phyloP scores from a whole-genome alignment of 2,888 invertebrate species.

The Bellardia bayeri region DNA sequence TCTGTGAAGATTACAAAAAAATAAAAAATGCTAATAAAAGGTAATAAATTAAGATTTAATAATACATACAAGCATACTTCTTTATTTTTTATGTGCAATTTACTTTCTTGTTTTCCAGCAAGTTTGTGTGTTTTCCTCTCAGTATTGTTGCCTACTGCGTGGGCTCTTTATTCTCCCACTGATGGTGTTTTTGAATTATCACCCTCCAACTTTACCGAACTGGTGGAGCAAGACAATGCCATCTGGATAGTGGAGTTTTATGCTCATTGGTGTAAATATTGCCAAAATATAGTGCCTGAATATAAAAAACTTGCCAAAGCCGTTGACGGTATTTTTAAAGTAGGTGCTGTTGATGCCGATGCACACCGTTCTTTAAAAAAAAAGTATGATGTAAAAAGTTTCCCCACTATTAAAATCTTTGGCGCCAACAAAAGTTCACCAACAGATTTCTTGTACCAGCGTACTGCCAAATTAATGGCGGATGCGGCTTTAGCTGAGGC shows the following conservation, averaged over 20 bases:
- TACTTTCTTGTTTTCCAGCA: slow-evolving; percentile 13
- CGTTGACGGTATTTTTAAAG: slow-evolving; percentile 96
- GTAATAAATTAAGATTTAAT: slow-evolving; percentile 16
- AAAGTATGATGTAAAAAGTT: slow-evolving; percentile 93
- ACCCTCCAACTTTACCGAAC: slow-evolving; percentile 93
- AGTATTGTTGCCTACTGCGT: slow-evolving; percentile 45
- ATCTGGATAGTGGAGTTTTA: slow-evolving; percentile 95
- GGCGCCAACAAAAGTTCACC: slow-evolving; percentile 92
- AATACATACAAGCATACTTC: not conserved
- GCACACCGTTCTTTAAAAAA: slow-evolving; percentile 92
- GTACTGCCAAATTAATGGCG: slow-evolving; percentile 94
- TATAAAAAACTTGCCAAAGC: slow-evolving; percentile 97
- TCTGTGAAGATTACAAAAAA: too few relatives aligned
- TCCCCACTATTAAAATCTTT: slow-evolving; percentile 98
- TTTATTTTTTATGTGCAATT: not conserved
- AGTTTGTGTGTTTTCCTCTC: slow-evolving; percentile 23
- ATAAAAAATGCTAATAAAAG: slow-evolving; percentile 55
- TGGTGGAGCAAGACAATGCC: slow-evolving; percentile 92
- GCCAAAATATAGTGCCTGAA: slow-evolving; percentile 95
- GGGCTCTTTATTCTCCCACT: slow-evolving; percentile 87
- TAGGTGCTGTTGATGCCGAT: slow-evolving; percentile 97
- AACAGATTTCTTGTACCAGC: slow-evolving; percentile 92
- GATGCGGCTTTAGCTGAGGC: slow-evolving; percentile 93
- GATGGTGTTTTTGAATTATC: slow-evolving; percentile 94
- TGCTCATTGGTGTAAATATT: slow-evolving; percentile 98